phyloP scores from a whole-genome alignment of 2,113 vertebrate species.

The Rhinolophus sinicus region DNA sequence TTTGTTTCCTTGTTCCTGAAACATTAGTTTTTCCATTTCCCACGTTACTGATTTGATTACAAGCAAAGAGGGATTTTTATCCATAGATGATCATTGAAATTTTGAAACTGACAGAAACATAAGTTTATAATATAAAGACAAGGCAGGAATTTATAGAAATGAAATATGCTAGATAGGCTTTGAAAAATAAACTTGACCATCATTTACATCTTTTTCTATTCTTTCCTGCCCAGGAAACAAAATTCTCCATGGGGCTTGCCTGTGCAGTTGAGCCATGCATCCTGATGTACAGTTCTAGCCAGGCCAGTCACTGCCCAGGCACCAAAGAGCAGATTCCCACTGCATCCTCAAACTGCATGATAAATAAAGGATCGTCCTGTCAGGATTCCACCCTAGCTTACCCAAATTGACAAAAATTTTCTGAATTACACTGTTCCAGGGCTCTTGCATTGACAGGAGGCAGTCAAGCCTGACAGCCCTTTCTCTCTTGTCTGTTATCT shows the following conservation, averaged over 20 bases:
- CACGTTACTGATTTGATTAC: constrained; percentile 38
- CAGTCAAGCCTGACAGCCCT: constrained; percentile 77
- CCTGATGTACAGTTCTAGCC: background rate
- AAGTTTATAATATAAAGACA: background rate
- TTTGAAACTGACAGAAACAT: constrained; percentile 35
- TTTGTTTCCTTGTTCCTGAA: background rate
- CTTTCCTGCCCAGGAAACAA: background rate
- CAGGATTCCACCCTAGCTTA: constrained; percentile 45
- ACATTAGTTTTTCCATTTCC: constrained; percentile 44
- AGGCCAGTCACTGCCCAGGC: constrained; percentile 3
- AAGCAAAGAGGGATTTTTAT: constrained; percentile 13
- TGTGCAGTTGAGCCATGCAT: constrained; percentile 47
- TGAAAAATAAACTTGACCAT: background rate
- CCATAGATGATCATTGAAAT: constrained; percentile 36
- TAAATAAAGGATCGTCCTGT: constrained; percentile 70
- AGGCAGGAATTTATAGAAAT: background rate
- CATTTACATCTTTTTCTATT: constrained; percentile 16
- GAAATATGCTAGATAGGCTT: background rate
- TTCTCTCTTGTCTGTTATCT: constrained; percentile 76
- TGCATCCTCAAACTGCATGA: constrained; percentile 45
- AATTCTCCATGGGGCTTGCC: background rate
- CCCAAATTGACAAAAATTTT: constrained; percentile 67
- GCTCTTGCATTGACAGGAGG: constrained; percentile 72
- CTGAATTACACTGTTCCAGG: constrained; percentile 74
- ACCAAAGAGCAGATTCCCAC: constrained; percentile 29